Base-by-base conservation (phyloP, 2,797 vertebrate genomes). In the Champsocephalus gunnari region DNA sequence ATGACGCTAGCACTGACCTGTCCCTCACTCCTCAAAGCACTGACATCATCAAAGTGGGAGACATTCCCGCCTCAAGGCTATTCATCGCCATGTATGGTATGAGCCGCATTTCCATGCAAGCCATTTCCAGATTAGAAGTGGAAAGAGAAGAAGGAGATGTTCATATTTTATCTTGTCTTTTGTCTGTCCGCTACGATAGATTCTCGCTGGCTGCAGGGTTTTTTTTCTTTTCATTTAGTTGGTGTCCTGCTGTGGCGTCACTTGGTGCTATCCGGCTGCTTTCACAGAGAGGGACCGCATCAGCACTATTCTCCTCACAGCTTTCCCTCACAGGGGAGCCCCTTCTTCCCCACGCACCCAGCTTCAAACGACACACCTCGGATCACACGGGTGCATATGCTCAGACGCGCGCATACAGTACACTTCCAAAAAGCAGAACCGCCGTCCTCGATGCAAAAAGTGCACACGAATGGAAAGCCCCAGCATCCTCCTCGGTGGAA, bases 301-400 rank as follows among this genome's bases (percentile, higher is more conserved):
- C 91, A 92, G 92, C 89, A 86, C 74, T 89, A 89, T 91, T 92
- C 82, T 89, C 86, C 66, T 83, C 71, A 86, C 82, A 88, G 86
- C 81, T 54, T 70, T 75, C 60, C 74, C 34, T 87, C 79, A 71
- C 80, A 59, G 57, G 83, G 79, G 85, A 80, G 68, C 71, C 50
- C 32, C 73, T 10, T 51, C 80, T 69, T 70, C 64, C 21, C 51
- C 21, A 8, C 62, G 14, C 49, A 68, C 59, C 51, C 60, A 0
- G 55, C 83, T 88, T 92, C 89, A 90, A 88, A 90, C 80, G 49
- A 28, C 82, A 78, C 73, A 79, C 81, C 79, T 80, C 79, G 8
- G 63, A 91, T 85, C 82, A 89, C 74, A 81, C 72, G 12, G 9
- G 1, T 17, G 32, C 78, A 49, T 67, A 81, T 28, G 72, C 78